phyloP scores from a whole-genome alignment of 2,888 invertebrate genomes.

The Prionchulus punctatus region DNA sequence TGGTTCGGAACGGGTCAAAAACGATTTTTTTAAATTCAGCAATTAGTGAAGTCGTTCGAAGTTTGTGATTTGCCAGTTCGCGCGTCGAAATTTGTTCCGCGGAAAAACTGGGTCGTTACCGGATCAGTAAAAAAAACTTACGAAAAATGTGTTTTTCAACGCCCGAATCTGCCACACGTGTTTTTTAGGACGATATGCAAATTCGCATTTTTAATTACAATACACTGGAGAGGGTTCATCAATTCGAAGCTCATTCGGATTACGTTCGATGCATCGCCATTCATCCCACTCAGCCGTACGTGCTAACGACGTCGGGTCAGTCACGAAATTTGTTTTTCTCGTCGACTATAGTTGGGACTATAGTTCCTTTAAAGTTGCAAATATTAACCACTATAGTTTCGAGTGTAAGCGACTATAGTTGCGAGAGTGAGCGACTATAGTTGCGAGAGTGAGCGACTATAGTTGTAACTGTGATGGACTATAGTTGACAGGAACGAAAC shows the following conservation, averaged over 20 bases:
- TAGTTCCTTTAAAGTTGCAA: too few species aligned
- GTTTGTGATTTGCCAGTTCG: constrained; percentile 87
- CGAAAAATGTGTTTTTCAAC: background rate
- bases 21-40: constrained; percentile 22
- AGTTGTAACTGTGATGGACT: too few species aligned
- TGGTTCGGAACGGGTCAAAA: background rate
- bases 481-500: too few species aligned
- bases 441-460: too few species aligned
- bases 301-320: constrained; percentile 86
- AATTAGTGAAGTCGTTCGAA: constrained; percentile 44
- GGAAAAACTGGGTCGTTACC: constrained; percentile 96
- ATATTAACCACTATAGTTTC: too few species aligned
- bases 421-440: too few species aligned
- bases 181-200: constrained; percentile 39
- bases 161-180: background rate
- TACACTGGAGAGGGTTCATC: constrained; percentile 81
- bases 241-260: constrained; percentile 95
- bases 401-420: too few species aligned
- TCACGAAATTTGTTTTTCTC: constrained; percentile 8
- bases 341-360: too few species aligned
- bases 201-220: constrained; percentile 96
- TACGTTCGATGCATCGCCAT: constrained; percentile 88
- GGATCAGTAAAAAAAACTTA: constrained; percentile 51
- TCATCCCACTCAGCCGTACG: constrained; percentile 90
- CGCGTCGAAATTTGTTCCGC: constrained; percentile 80